Evolutionary conservation across 2,113 vertebrate species (phyloP).

Genomic region (Perca fluviatilis): DNA sequence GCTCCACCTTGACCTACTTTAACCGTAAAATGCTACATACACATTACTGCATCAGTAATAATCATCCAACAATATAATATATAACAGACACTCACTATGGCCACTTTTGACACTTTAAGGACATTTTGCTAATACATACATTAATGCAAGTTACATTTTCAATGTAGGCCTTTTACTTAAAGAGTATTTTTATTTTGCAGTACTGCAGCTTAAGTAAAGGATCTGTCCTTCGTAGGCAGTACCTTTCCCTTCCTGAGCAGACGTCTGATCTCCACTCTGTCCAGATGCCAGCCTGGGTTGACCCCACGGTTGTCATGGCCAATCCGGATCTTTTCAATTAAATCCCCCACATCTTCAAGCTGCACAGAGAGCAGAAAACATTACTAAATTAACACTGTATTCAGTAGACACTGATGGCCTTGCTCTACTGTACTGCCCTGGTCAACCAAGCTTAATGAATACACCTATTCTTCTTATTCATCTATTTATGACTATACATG

Average conservation of each 20-base stretch:
- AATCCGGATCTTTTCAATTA: constrained; percentile 96
- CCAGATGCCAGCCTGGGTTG: constrained; percentile 94
- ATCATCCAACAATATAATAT: neutral
- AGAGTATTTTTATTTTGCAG: neutral
- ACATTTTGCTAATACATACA: neutral
- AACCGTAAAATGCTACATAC: neutral
- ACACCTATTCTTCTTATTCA: neutral
- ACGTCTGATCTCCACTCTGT: constrained; percentile 91
- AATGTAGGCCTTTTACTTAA: neutral
- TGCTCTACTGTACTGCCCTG: neutral
- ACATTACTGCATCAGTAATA: too few relatives aligned
- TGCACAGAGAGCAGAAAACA: constrained; percentile 57
- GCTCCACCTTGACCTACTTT: neutral
- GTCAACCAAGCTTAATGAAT: neutral
- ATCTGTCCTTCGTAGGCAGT: neutral
- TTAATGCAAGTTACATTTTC: neutral
- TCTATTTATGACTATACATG: neutral
- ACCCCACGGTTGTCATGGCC: constrained; percentile 91
- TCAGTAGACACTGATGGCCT: neutral
- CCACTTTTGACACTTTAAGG: neutral
- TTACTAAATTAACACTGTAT: neutral
- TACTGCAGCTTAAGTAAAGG: neutral
- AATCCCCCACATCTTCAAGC: constrained; percentile 94
- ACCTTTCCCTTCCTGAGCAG: constrained; percentile 96
- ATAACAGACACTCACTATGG: neutral